Evolutionary conservation across 2,888 invertebrate genomes (phyloP).

Genomic region (Drosophila mayaguana): DNA sequence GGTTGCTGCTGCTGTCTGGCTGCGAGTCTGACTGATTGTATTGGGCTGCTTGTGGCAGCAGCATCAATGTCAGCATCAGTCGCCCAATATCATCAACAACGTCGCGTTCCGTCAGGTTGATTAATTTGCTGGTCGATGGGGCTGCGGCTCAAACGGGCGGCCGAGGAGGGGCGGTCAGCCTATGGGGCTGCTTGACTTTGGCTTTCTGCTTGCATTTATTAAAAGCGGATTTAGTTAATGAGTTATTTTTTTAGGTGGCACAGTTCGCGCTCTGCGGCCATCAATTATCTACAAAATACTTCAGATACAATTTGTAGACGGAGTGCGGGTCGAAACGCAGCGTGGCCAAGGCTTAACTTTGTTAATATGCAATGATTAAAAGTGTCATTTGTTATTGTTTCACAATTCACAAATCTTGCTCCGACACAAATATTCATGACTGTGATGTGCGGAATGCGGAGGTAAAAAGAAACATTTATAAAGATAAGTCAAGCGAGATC

Average conservation of each 20-base stretch:
- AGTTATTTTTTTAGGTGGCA: constrained; percentile 72
- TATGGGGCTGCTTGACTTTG: constrained; percentile 21
- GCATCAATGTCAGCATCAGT: constrained; percentile 80
- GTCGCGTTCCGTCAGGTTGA: constrained; percentile 78
- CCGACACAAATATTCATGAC: background rate
- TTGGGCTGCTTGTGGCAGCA: constrained; percentile 70
- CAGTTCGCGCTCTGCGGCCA: constrained; percentile 66
- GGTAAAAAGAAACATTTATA: constrained; percentile 24
- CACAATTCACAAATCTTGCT: constrained; percentile 22
- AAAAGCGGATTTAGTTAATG: constrained; percentile 82
- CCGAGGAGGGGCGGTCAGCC: background rate
- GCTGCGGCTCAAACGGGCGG: background rate
- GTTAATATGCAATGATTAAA: constrained; percentile 81
- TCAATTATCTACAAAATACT: constrained; percentile 59
- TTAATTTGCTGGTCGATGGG: constrained; percentile 69
- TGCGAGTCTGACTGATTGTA: constrained; percentile 68
- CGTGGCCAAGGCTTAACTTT: constrained; percentile 54
- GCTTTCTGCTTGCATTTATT: constrained; percentile 72
- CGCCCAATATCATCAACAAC: constrained; percentile 82
- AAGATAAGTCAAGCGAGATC: background rate
- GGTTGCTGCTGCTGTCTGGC: constrained; percentile 20
- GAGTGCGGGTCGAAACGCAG: constrained; percentile 55
- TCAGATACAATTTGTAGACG: constrained; percentile 29
- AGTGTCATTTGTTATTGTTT: constrained; percentile 76
- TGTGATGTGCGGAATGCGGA: constrained; percentile 22